phyloP scores from a whole-genome alignment of 1,140 invertebrate species.

The Drosophila hydei region DNA sequence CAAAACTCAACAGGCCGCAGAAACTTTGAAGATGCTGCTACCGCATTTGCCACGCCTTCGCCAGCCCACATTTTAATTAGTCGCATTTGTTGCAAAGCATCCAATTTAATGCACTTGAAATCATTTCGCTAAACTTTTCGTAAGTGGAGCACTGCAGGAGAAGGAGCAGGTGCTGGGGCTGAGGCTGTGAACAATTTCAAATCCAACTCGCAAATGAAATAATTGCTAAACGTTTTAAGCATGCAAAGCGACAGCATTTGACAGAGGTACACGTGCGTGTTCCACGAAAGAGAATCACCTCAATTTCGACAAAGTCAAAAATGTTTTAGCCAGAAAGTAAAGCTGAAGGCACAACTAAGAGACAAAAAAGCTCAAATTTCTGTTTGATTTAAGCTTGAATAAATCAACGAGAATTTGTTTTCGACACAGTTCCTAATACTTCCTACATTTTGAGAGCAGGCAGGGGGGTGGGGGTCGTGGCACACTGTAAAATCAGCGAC shows the following conservation, averaged over 20 bases:
- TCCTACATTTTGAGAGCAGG: not conserved
- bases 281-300: constrained; percentile 1
- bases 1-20: constrained; percentile 46
- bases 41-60: constrained; percentile 34
- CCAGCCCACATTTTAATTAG: constrained; percentile 74
- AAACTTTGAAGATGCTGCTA: constrained; percentile 41
- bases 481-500: constrained; percentile 55
- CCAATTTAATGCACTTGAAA: constrained; percentile 81
- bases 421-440: constrained; percentile 8
- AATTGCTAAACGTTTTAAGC: constrained; percentile 71
- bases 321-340: too few relatives aligned
- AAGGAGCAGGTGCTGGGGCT: not conserved
- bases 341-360: too few relatives aligned
- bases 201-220: constrained; percentile 64
- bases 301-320: not conserved
- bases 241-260: constrained; percentile 63
- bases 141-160: constrained; percentile 35
- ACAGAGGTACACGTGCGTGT: constrained; percentile 12
- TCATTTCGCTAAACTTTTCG: constrained; percentile 67
- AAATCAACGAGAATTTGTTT: not conserved
- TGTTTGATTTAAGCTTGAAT: not conserved
- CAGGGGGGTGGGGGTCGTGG: not conserved
- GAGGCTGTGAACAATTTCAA: constrained; percentile 1
- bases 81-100: constrained; percentile 76
- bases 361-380: too few relatives aligned